Evolutionary conservation across 1,140 invertebrate species (phyloP).

Genomic region (Sitophilus oryzae): DNA sequence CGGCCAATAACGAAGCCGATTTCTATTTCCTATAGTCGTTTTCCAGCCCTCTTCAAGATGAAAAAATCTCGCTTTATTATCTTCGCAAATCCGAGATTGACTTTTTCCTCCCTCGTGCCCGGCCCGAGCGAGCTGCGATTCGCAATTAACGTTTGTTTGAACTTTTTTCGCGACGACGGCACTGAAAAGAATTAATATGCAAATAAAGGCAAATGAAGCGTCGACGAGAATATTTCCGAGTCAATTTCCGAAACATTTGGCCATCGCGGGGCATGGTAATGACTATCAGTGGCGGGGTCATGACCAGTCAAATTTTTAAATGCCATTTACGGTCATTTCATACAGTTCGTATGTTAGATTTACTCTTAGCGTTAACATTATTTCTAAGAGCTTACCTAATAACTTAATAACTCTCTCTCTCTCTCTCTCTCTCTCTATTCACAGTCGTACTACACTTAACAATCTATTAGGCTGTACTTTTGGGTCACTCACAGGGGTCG

Average conservation of each 20-base stretch:
- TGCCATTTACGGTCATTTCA: no score
- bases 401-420: no score
- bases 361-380: no score
- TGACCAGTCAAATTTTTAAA: no score
- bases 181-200: constrained; percentile 32
- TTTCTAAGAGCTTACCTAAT: no score
- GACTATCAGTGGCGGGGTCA: constrained; percentile 5
- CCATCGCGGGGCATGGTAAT: constrained; percentile 20
- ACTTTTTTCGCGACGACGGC: constrained; percentile 9
- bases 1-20: neutral
- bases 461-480: no score
- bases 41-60: neutral
- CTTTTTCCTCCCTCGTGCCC: constrained; percentile 13
- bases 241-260: constrained; percentile 37
- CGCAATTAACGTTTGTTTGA: constrained; percentile 22
- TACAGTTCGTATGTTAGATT: no score
- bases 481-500: no score
- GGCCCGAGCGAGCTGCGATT: constrained; percentile 10
- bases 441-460: no score
- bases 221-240: constrained; percentile 33
- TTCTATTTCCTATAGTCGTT: neutral
- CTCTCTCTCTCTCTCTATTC: no score
- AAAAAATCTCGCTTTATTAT: constrained; percentile 7
- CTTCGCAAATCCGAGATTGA: constrained; percentile 18
- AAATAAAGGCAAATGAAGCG: constrained; percentile 35